phyloP scores from a whole-genome alignment of 2,888 invertebrate genomes.

The Leptinotarsa haldemani region DNA sequence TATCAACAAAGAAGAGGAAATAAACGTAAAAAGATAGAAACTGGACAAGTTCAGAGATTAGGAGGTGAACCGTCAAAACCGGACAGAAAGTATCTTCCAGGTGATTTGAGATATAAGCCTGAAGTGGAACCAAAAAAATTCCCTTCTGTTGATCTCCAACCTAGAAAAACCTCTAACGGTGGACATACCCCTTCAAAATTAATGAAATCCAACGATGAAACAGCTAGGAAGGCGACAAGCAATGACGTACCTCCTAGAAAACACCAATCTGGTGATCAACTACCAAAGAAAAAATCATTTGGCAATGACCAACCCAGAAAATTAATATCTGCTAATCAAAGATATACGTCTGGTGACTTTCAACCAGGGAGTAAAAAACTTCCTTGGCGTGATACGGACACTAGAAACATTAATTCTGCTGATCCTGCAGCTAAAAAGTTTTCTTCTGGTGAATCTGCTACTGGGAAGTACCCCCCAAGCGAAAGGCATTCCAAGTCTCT shows the following conservation, averaged over 20 bases:
- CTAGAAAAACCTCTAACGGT: constrained; percentile 43
- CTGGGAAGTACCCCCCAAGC: constrained; percentile 15
- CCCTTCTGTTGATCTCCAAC: constrained; percentile 67
- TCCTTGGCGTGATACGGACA: no score
- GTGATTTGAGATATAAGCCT: constrained; percentile 32
- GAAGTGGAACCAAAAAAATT: constrained; percentile 64
- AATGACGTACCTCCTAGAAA: background rate
- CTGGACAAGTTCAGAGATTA: constrained; percentile 1
- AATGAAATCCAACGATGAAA: background rate
- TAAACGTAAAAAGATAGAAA: constrained; percentile 45
- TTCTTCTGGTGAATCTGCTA: background rate
- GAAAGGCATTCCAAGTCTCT: constrained; percentile 11
- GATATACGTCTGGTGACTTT: no score
- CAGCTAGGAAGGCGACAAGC: background rate
- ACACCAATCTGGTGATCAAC: background rate
- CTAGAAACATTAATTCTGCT: no score
- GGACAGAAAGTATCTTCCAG: constrained; percentile 9
- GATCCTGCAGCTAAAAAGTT: background rate
- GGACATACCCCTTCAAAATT: background rate
- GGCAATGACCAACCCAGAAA: background rate
- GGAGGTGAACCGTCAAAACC: background rate
- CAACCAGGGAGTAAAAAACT: no score
- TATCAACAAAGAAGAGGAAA: constrained; percentile 70
- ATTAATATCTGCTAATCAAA: background rate
- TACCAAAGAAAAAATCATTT: no score